phyloP scores from a whole-genome alignment of 2,113 vertebrate species.

The Sitta europaea region DNA sequence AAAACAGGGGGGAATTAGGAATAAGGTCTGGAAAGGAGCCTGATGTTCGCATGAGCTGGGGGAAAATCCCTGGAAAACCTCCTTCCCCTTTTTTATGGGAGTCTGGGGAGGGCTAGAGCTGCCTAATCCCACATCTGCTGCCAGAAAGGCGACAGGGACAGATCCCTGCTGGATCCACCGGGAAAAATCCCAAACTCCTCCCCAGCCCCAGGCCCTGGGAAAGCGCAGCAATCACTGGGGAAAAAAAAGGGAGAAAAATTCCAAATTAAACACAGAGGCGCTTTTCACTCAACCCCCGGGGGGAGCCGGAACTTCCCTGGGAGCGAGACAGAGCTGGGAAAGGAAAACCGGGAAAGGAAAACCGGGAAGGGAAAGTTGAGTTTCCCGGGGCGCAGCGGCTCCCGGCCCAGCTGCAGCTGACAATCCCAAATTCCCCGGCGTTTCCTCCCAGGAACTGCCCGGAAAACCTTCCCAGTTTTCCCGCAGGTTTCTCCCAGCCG shows the following conservation, averaged over 20 bases:
- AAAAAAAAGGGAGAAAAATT: not conserved
- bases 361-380: not conserved
- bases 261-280: accelerated
- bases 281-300: not conserved
- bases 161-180: not conserved
- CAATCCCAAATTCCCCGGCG: not conserved
- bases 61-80: not conserved
- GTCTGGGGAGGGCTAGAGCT: not conserved
- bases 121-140: not conserved
- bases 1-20: not conserved
- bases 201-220: not conserved
- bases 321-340: not conserved
- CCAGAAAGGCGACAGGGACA: not conserved
- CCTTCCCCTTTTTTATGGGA: not conserved
- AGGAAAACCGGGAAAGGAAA: not conserved
- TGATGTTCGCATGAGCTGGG: not conserved
- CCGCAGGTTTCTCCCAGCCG: accelerated
- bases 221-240: accelerated
- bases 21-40: not conserved
- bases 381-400: not conserved
- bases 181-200: not conserved
- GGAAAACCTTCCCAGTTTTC: accelerated
- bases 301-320: no score
- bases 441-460: not conserved
- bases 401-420: not conserved